These are phyloP conservation scores for Reinhardtius hippoglossoides DNA, from an alignment of 2,113 vertebrate genomes.

Conservation along the genomic window DNA sequence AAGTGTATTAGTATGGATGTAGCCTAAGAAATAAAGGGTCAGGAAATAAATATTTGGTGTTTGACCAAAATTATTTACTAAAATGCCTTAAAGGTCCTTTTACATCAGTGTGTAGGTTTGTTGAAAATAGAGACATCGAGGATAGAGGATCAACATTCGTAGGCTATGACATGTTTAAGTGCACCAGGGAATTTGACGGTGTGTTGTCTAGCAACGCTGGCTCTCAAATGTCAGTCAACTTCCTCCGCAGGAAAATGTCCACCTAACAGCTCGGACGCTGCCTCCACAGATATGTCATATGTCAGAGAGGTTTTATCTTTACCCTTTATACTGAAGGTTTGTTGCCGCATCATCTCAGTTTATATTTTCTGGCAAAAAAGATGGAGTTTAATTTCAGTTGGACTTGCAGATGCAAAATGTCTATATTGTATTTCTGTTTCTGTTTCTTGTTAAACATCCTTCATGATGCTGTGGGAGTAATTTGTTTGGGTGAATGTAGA, in stretches of 20 bases:
- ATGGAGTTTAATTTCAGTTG: neutral
- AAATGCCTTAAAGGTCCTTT: conserved; percentile 15
- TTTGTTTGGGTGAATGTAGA: conserved; percentile 56
- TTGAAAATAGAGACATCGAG: neutral
- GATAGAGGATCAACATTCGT: neutral
- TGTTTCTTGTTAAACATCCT: conserved; percentile 7
- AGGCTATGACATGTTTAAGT: neutral
- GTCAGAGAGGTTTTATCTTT: neutral
- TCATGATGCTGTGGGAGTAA: conserved; percentile 9
- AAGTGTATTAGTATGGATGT: too few species aligned
- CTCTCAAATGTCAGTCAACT: too few species aligned
- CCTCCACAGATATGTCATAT: neutral
- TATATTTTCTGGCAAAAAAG: neutral
- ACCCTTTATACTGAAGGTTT: neutral
- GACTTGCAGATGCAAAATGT: neutral
- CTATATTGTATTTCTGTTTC: neutral
- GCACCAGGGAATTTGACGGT: neutral
- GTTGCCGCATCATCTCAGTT: neutral
- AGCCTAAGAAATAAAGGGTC: neutral
- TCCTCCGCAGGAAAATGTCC: too few species aligned
- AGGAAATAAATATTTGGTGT: conserved; percentile 9
- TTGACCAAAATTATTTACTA: neutral
- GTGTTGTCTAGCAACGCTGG: too few species aligned
- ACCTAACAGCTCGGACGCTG: neutral
- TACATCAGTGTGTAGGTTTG: neutral